Evolutionary conservation across 2,113 vertebrate genomes (phyloP).

Genomic region (Marmota monax): DNA sequence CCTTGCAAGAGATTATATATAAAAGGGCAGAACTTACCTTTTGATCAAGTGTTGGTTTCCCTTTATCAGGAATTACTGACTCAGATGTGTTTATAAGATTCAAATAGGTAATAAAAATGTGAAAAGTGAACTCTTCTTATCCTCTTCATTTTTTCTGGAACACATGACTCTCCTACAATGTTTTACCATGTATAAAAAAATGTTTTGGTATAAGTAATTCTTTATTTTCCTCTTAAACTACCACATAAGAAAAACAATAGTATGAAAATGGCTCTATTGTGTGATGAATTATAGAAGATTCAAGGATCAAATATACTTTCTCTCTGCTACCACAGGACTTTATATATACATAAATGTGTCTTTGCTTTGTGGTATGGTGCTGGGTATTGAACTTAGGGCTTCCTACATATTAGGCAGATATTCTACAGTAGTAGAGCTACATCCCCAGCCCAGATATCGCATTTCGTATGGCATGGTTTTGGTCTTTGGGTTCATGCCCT

Average conservation of each 20-base stretch:
- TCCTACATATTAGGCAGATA: no score
- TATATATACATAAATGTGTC: not conserved
- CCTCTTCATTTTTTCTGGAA: conserved; percentile 27
- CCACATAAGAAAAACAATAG: not conserved
- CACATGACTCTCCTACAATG: not conserved
- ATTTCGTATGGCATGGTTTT: not conserved
- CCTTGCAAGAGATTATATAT: not conserved
- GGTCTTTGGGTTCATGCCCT: not conserved
- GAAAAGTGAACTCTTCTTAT: not conserved
- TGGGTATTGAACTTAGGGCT: no score
- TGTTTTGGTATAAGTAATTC: conserved; percentile 1
- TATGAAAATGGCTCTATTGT: not conserved
- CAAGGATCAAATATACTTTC: not conserved
- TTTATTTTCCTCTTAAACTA: not conserved
- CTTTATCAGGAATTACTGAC: not conserved
- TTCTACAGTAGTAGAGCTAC: no score
- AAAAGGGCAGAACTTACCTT: not conserved
- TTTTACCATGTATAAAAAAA: conserved; percentile 20
- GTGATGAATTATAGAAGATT: not conserved
- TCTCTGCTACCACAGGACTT: not conserved
- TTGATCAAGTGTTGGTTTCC: not conserved
- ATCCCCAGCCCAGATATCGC: not conserved
- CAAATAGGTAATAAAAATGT: not conserved
- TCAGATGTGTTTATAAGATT: not conserved
- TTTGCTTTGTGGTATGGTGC: not conserved